These are phyloP conservation scores for Alexandromys fortis DNA, from an alignment of 2,113 vertebrate genomes.

Conservation along the genomic window DNA sequence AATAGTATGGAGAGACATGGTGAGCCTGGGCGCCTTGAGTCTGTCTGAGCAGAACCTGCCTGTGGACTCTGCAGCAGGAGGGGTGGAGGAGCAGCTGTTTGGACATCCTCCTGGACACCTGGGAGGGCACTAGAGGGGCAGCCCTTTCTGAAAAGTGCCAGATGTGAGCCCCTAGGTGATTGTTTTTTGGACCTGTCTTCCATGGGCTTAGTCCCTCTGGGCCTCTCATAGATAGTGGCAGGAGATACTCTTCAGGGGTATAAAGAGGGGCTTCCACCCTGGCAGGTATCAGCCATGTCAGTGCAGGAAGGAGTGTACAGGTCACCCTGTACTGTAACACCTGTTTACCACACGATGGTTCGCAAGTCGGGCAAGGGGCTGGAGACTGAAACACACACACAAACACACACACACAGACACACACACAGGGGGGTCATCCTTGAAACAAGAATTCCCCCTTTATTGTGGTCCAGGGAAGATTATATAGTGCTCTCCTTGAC, in stretches of 20 bases:
- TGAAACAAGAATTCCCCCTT: too few species aligned
- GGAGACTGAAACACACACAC: too few species aligned
- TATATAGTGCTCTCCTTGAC: too few species aligned
- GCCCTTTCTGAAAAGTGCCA: background rate
- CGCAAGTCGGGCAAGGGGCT: too few species aligned
- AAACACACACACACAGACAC: too few species aligned
- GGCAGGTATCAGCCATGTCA: background rate
- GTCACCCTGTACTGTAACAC: too few species aligned
- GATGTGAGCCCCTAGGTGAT: background rate
- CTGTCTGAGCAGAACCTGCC: background rate
- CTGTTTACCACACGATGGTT: too few species aligned
- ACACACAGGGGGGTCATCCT: too few species aligned
- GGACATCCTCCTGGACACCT: too few species aligned
- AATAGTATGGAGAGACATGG: fast-evolving
- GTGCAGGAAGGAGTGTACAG: background rate
- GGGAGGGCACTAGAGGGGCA: background rate
- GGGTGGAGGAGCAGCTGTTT: background rate
- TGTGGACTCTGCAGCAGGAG: background rate
- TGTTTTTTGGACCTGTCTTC: background rate
- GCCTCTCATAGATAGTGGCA: background rate
- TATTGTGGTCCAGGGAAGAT: too few species aligned
- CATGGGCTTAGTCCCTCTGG: background rate
- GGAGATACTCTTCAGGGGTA: background rate
- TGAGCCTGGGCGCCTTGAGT: background rate
- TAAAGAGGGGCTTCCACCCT: background rate